These are phyloP conservation scores for Mesocricetus auratus DNA, from an alignment of 2,113 vertebrate species.

Conservation along the genomic window DNA sequence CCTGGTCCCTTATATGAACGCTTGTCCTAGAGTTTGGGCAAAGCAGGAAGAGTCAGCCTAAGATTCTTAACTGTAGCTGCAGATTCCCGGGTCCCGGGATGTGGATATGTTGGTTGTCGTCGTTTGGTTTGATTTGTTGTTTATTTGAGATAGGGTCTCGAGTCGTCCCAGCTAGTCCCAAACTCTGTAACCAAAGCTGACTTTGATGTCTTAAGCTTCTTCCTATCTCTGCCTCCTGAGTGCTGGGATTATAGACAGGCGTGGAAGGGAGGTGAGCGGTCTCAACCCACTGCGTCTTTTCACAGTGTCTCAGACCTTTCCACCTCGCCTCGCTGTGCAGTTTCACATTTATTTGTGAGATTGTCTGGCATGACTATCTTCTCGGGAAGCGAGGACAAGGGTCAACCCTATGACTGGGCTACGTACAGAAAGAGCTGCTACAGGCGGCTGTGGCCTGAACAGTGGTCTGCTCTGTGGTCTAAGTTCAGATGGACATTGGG, in stretches of 20 bases:
- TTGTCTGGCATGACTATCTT: background rate
- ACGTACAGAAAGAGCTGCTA: background rate
- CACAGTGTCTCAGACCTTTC: background rate
- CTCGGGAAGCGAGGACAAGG: background rate
- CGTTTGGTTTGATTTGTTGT: background rate
- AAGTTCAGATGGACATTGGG: background rate
- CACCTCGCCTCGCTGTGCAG: accelerated
- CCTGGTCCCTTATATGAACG: background rate
- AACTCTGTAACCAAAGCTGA: background rate
- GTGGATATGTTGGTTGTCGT: background rate
- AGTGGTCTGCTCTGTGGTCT: background rate
- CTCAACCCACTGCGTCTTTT: too few relatives aligned
- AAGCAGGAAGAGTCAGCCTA: background rate
- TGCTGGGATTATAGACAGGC: background rate
- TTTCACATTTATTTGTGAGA: background rate
- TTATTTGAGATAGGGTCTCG: background rate
- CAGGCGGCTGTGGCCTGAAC: background rate
- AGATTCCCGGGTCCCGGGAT: background rate
- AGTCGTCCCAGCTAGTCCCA: background rate
- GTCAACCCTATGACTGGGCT: background rate
- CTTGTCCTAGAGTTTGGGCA: background rate
- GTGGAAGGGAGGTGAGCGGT: background rate
- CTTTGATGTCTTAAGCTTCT: too few relatives aligned
- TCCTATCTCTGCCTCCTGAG: too few relatives aligned
- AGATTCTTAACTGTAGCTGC: background rate